Percentiles rank a stretch among this genome's conserved stretches.
These are phyloP conservation scores for Hemiscyllium ocellatum DNA, from an alignment of 2,113 vertebrate species.

Conservation along the genomic window DNA sequence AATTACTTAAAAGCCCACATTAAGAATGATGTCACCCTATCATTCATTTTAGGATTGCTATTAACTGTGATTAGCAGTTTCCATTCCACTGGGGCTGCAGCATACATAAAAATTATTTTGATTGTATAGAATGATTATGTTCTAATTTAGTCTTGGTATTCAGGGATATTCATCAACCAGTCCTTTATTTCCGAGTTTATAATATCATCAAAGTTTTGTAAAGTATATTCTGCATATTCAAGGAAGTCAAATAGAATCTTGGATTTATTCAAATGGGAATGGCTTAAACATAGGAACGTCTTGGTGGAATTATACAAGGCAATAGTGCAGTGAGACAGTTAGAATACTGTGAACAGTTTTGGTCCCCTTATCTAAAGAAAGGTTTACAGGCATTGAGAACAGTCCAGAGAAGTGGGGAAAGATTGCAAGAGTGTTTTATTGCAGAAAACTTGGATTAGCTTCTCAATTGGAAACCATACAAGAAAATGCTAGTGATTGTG, in stretches of 20 bases:
- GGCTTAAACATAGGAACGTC: too few relatives aligned
- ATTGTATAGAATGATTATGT: background rate
- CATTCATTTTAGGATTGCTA: background rate
- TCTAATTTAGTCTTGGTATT: background rate
- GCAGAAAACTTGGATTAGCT: too few relatives aligned
- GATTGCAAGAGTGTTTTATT: too few relatives aligned
- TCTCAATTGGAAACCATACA: too few relatives aligned
- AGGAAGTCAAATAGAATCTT: too few relatives aligned
- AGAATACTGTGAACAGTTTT: too few relatives aligned
- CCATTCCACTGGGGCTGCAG: background rate
- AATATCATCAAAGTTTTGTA: background rate
- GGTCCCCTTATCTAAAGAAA: too few relatives aligned
- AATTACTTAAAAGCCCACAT: background rate
- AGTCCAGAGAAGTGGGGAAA: background rate
- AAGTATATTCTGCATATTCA: background rate
- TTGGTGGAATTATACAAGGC: too few relatives aligned
- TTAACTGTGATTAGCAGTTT: background rate
- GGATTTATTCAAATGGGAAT: too few relatives aligned
- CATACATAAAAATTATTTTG: background rate
- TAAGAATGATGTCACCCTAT: background rate
- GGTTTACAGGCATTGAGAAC: too few relatives aligned
- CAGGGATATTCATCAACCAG: background rate
- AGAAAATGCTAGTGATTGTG: too few relatives aligned
- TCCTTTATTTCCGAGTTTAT: background rate
- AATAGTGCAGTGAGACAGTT: too few relatives aligned